phyloP scores from a whole-genome alignment of 2,113 vertebrate species.

The Nesoenas mayeri region DNA sequence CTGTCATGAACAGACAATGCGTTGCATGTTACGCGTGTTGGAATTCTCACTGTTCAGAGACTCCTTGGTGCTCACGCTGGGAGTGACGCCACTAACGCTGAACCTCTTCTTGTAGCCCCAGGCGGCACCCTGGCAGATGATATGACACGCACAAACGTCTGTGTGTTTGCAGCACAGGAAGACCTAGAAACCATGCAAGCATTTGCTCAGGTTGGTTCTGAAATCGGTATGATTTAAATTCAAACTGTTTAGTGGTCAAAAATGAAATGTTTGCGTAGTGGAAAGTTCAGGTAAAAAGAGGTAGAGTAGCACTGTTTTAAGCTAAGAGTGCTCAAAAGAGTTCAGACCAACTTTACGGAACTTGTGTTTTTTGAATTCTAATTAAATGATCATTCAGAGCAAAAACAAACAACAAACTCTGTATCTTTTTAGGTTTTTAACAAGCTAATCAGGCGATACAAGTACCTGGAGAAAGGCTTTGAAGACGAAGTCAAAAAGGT shows the following conservation, averaged over 20 bases:
- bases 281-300: background rate
- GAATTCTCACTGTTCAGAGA: background rate
- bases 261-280: background rate
- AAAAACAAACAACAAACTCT: background rate
- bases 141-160: slow-evolving; percentile 98
- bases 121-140: slow-evolving; percentile 97
- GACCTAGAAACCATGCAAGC: slow-evolving; percentile 99
- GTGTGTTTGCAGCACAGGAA: slow-evolving; percentile 97
- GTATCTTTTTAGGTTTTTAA: slow-evolving; percentile 90
- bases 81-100: background rate
- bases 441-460: slow-evolving; percentile 99
- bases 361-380: background rate
- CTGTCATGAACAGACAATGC: accelerated
- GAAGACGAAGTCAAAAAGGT: slow-evolving; percentile 99
- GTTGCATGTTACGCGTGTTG: background rate
- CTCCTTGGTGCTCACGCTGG: background rate
- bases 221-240: background rate
- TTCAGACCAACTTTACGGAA: background rate
- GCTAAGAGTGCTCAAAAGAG: background rate
- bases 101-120: slow-evolving; percentile 80
- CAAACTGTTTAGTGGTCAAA: background rate
- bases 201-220: slow-evolving; percentile 91
- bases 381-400: background rate
- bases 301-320: background rate
- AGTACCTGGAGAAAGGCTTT: slow-evolving; percentile 99